Base-by-base conservation (phyloP, 2,888 invertebrate species). In the Drosophila formosana region DNA sequence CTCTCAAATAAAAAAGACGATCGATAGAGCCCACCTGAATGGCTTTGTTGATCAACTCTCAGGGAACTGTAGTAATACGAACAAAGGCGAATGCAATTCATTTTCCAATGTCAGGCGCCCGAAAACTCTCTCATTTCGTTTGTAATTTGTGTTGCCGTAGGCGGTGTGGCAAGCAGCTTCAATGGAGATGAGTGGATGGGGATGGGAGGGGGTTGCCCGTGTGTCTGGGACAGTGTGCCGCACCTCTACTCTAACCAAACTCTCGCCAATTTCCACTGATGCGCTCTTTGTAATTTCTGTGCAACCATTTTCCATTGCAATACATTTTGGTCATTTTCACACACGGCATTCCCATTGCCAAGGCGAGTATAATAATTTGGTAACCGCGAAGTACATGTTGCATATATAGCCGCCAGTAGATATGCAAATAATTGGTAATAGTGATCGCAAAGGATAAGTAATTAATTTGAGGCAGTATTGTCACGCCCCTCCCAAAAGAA, bases 221-320 rank as follows among this genome's bases (percentile, higher is more conserved):
- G 34, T 37, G 26, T 18, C 13, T 26, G 56, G 34, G 11, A 11
- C 45, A 45, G 26, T 47, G 28, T 37, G 47, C 28, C 34, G 34
- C 61, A 51, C 32, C 58, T 34, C 57, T 46, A 34, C 61, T 53
- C 60, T 45, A 57, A 57, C 61, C 64, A 64, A 34, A 60, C 65
- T 58, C 65, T 62, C 51, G 69, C 58, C 78, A 73, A 78, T 75
- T 78, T 80, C 41, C 77, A 77, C 68, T 69, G 65, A 77, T 75
- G 70, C 55, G 43, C 82, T 79, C 86, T 88, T 83, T 83, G 82
- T 83, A 85, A 88, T 79, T 83, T 83, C 77, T 79, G 86, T 70
- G 80, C 86, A 72, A 85, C 80, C 88, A 82, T 85, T 83, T 82
- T 82, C 80, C 88, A 83, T 82, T 82, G 79, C 85, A 72, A 75